Conservation (phyloP, 2,888 invertebrate genomes). For the Coenonympha arcania region DNA sequence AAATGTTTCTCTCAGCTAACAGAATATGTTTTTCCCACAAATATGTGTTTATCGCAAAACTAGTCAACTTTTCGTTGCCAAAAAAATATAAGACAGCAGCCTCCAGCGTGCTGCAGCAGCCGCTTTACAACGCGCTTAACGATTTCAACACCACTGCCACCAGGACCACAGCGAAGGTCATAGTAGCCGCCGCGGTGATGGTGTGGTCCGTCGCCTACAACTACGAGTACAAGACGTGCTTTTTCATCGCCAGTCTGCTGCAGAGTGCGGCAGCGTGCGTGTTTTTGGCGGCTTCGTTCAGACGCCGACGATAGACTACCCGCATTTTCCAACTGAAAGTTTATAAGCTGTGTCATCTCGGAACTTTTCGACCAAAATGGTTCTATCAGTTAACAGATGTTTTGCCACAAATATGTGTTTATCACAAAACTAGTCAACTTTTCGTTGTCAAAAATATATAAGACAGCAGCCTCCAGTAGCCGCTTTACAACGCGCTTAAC, state of each 20-base stretch:
- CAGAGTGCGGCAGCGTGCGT: conserved; percentile 52
- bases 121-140: conserved; percentile 58
- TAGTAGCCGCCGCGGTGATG: conserved; percentile 55
- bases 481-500: conserved; percentile 58
- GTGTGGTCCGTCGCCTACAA: conserved; percentile 53
- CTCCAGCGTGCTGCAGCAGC: conserved; percentile 56
- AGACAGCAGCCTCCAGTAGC: conserved; percentile 57
- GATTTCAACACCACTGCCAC: conserved; percentile 67
- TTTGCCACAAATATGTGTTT: too few relatives aligned
- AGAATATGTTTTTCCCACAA: too few relatives aligned
- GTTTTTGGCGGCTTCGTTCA: conserved; percentile 57
- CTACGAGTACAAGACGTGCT: conserved; percentile 57
- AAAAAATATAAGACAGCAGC: too few relatives aligned
- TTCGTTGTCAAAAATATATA: too few relatives aligned
- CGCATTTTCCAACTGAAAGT: too few relatives aligned
- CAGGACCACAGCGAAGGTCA: conserved; percentile 54
- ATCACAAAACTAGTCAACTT: too few relatives aligned
- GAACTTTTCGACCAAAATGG: too few relatives aligned
- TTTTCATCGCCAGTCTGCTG: conserved; percentile 53
- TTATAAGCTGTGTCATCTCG: too few relatives aligned
- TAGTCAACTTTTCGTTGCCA: too few relatives aligned
- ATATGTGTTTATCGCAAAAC: too few relatives aligned
- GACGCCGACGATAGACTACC: conserved; percentile 38
- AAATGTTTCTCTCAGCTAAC: too few relatives aligned
- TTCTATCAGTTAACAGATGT: too few relatives aligned